Conservation (phyloP, 2,888 invertebrate species). For the Anagyrus pseudococci region DNA sequence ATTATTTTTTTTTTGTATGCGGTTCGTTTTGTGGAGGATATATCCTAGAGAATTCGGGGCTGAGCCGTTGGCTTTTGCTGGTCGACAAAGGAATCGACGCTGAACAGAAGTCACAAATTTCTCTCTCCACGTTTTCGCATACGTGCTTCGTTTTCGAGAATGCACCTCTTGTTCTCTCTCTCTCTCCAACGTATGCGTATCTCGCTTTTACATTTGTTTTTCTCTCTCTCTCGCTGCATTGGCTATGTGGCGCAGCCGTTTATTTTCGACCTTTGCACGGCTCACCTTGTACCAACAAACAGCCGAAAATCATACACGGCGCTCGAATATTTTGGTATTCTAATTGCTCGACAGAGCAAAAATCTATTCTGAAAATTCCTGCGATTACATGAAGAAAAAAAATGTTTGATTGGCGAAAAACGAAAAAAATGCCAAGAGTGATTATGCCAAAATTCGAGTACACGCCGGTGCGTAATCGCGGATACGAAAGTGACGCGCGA, state of each 20-base stretch:
- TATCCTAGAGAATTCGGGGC: not conserved
- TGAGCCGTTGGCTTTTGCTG: not conserved
- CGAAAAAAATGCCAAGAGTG: not conserved
- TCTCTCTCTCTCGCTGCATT: slow-evolving; percentile 8
- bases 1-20: not conserved
- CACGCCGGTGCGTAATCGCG: not conserved
- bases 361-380: no score
- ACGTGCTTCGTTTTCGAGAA: slow-evolving; percentile 32
- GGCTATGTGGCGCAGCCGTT: not conserved
- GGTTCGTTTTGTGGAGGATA: not conserved
- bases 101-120: slow-evolving; percentile 22
- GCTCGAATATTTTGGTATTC: not conserved
- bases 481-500: slow-evolving; percentile 5
- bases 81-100: not conserved
- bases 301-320: not conserved
- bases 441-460: not conserved
- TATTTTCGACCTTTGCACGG: slow-evolving; percentile 4
- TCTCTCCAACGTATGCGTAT: no score
- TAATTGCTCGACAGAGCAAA: no score
- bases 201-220: slow-evolving; percentile 14
- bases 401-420: not conserved
- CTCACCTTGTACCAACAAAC: not conserved
- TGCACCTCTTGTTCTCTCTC: slow-evolving; percentile 4
- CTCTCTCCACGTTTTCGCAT: slow-evolving; percentile 17
- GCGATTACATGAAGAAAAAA: no score